These are phyloP conservation scores for Dromas ardeola DNA, from an alignment of 2,113 vertebrate species.

Conservation along the genomic window DNA sequence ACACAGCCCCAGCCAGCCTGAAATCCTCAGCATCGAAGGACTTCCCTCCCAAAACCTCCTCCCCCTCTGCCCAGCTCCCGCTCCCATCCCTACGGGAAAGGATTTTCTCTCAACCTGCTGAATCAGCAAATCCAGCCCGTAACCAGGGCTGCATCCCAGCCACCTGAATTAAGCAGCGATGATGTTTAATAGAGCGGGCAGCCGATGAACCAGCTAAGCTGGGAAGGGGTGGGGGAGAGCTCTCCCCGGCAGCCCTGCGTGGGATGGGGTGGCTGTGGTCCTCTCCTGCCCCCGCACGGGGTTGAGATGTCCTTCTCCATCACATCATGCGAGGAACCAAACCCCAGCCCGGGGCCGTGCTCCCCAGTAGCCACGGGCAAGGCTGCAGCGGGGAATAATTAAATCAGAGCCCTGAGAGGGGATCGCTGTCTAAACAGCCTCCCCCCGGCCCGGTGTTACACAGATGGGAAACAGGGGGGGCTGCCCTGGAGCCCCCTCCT, in stretches of 20 bases:
- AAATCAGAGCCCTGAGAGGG: not conserved
- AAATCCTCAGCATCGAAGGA: not conserved
- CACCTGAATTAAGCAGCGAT: not conserved
- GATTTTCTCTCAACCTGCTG: not conserved
- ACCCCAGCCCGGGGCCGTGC: accelerated
- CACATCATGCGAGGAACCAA: accelerated
- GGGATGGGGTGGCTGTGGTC: not conserved
- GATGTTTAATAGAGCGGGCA: not conserved
- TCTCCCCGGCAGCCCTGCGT: accelerated
- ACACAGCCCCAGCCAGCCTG: not conserved
- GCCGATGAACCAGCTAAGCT: not conserved
- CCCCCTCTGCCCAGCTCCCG: not conserved
- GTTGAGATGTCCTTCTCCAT: not conserved
- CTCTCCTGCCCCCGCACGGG: not conserved
- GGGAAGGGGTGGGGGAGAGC: not conserved
- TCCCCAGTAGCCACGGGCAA: not conserved
- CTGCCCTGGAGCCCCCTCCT: not conserved
- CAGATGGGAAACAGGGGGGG: not conserved
- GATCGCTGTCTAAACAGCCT: not conserved
- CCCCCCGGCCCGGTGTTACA: not conserved
- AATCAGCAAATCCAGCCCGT: not conserved
- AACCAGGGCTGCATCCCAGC: not conserved
- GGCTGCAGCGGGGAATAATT: not conserved
- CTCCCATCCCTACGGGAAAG: not conserved
- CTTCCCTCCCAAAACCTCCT: not conserved